Conservation (phyloP, 1,140 invertebrate genomes). For the Drosophila nigrodunni region DNA sequence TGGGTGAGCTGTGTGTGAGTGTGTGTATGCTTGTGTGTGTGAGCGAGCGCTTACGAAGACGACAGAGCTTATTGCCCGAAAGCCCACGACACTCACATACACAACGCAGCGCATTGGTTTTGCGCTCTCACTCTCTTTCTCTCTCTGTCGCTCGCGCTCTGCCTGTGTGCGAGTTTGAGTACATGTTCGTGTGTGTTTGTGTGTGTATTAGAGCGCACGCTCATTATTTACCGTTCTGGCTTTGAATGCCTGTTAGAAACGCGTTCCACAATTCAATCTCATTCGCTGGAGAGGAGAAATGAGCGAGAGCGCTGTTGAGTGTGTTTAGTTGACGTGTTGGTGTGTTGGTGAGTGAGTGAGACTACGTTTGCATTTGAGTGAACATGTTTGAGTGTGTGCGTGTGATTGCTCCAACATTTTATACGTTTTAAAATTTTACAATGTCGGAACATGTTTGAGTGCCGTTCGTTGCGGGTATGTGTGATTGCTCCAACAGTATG, state of each 20-base stretch:
- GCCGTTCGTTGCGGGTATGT: slow-evolving; percentile 52
- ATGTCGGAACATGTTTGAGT: no score
- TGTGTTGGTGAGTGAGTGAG: slow-evolving; percentile 54
- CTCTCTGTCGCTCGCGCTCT: slow-evolving; percentile 38
- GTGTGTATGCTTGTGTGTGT: slow-evolving; percentile 9
- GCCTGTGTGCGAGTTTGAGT: slow-evolving; percentile 14
- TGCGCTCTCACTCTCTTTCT: slow-evolving; percentile 26
- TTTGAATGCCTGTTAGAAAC: slow-evolving; percentile 55
- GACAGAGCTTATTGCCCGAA: slow-evolving; percentile 33
- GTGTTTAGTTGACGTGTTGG: background rate
- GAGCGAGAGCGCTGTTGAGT: slow-evolving; percentile 33
- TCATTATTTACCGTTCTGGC: slow-evolving; percentile 53
- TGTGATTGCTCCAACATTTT: slow-evolving; percentile 65
- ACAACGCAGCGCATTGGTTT: slow-evolving; percentile 24
- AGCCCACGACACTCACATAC: slow-evolving; percentile 10
- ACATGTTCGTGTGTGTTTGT: background rate
- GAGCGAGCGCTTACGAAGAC: slow-evolving; percentile 24
- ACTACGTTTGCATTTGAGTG: slow-evolving; percentile 48
- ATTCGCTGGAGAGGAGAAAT: slow-evolving; percentile 54
- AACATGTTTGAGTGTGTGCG: slow-evolving; percentile 2
- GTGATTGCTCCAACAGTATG: slow-evolving; percentile 58
- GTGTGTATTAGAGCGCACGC: slow-evolving; percentile 36
- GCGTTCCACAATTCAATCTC: slow-evolving; percentile 48
- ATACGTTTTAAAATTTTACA: slow-evolving; percentile 80
- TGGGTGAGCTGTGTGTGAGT: background rate